Percentiles rank a stretch among this genome's conserved stretches.
Evolutionary conservation across 2,113 vertebrate species (phyloP).

Genomic region (Gadus chalcogrammus): DNA sequence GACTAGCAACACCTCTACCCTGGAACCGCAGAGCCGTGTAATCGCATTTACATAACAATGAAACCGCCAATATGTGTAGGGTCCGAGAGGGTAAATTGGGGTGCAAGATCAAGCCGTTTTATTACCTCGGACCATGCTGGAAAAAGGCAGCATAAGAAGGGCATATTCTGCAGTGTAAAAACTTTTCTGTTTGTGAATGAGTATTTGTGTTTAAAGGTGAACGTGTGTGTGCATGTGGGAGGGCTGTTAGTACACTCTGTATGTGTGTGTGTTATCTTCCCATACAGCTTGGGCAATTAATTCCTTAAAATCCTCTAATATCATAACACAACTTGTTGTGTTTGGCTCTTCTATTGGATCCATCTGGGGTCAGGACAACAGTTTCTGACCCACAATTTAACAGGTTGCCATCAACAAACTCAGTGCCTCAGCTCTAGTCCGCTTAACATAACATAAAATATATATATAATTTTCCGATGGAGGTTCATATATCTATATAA

Average conservation of each 20-base stretch:
- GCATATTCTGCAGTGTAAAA: no score
- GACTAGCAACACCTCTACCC: no score
- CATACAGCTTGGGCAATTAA: slow-evolving; percentile 22
- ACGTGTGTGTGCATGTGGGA: background rate
- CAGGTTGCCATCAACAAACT: slow-evolving; percentile 27
- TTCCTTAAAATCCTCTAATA: slow-evolving; percentile 32
- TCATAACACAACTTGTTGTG: slow-evolving; percentile 14
- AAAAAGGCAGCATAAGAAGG: no score
- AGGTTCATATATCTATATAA: no score
- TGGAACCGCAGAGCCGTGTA: no score
- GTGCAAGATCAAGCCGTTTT: slow-evolving; percentile 12
- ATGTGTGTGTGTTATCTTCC: slow-evolving; percentile 9
- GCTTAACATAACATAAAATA: slow-evolving; percentile 39
- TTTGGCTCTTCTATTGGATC: slow-evolving; percentile 9
- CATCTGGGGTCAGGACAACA: slow-evolving; percentile 39
- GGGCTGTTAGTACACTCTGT: background rate
- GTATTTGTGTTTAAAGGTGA: background rate
- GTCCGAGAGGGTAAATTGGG: no score
- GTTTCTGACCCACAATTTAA: slow-evolving; percentile 33
- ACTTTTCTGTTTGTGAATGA: background rate
- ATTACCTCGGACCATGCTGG: no score
- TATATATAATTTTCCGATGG: no score
- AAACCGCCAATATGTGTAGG: no score
- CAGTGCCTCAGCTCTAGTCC: slow-evolving; percentile 15
- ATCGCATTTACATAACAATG: no score